Base-by-base conservation (phyloP, 2,797 vertebrate genomes). In the Erethizon dorsatum region DNA sequence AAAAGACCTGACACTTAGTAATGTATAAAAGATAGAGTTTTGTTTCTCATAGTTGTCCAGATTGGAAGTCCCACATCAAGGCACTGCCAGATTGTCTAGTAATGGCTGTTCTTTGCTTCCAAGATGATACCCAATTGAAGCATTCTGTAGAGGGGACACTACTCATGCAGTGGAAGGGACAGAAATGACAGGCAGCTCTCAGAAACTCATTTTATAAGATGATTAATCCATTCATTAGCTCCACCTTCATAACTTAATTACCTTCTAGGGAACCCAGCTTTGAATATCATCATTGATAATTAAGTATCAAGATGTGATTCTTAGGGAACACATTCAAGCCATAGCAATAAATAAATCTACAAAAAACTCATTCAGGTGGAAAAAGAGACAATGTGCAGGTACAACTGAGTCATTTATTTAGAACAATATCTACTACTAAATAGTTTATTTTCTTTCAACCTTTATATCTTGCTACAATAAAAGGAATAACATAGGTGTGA, bases 391-490 rank as follows among this genome's bases (percentile, higher is more conserved):
- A 61, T 12, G 15, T 20, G 1, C 22, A 84, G 22, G 17, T 15
- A 73, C 3, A 77, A 33, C 91, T 56, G 89, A 5, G 28, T 50
- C 41, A 90, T 89, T 91, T 56, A 61, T 31, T 93, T 65, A 75
- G 79, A 94, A 93, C 15, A 61, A 80, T 61, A 6, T 84, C 71
- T 54, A 80, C 65, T 92, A 65, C 50, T 83, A 92, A 86, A 50
- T 63, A 78, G 24, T 57, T 61, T 80, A 33, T 50, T 91, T 88
- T 88, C 77, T 93, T 93, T 77, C 47, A 63, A 77, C 7, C 18
- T 78, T 80, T 84, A 26, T 65, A 61, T 84, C 37, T 79, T 83
- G 77, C n/a, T 87, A 31, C 61, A n/a, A 79, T 67, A 78, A 71
- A 9, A 52, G 50, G 15, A 57, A 91, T 56, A 82, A 63, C 75